Conservation (phyloP, 1,140 invertebrate genomes). For the Andrena cerasifolii region DNA sequence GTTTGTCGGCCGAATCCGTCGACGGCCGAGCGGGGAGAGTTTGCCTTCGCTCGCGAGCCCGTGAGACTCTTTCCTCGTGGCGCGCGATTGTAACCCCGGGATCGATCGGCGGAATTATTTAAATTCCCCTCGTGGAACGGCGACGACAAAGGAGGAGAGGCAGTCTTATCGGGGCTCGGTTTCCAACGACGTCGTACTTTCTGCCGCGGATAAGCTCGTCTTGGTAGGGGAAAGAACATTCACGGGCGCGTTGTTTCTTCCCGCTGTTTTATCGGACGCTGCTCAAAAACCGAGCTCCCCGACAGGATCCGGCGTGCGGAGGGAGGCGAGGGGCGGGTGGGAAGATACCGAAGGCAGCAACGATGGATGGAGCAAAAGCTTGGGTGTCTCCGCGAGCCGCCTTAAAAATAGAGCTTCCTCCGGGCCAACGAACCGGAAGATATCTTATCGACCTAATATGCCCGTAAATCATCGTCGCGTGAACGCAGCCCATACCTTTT, state of each 20-base stretch:
- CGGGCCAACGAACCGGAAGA: conserved; percentile 74
- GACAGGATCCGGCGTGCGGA: conserved; percentile 6
- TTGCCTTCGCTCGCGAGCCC: too few species aligned
- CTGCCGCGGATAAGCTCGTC: background rate
- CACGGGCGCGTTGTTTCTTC: conserved; percentile 24
- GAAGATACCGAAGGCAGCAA: conserved; percentile 32
- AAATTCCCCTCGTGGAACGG: background rate
- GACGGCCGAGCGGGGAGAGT: background rate
- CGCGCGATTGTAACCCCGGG: background rate
- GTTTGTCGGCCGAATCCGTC: background rate
- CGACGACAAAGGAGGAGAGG: background rate
- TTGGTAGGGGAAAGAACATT: background rate
- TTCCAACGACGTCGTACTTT: background rate
- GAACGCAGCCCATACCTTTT: conserved; percentile 77
- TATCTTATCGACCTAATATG: conserved; percentile 78
- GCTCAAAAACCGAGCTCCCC: conserved; percentile 36
- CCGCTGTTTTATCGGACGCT: conserved; percentile 37
- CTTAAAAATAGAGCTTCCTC: conserved; percentile 74
- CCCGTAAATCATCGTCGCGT: conserved; percentile 76
- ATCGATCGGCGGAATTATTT: conserved; percentile 23
- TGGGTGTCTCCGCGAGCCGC: conserved; percentile 55
- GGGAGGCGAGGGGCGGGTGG: background rate
- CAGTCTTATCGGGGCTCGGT: conserved; percentile 2
- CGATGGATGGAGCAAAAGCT: conserved; percentile 59
- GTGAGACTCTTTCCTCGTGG: background rate